Evolutionary conservation across 1,140 invertebrate genomes (phyloP), one percentile per base, ranked within the genome.

Genomic region (Piezodorus guildinii): DNA sequence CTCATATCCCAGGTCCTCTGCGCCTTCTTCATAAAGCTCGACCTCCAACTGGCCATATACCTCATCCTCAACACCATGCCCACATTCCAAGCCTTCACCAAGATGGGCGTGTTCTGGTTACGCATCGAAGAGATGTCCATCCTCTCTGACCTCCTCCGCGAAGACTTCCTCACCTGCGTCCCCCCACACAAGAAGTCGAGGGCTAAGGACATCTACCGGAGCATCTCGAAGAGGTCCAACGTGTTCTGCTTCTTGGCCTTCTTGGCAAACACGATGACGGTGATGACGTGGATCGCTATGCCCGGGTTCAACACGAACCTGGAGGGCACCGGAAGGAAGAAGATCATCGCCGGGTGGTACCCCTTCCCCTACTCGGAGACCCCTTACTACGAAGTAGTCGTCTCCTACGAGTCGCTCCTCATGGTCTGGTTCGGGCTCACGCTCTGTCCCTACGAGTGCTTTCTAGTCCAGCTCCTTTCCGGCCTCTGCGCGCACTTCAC

Each of bases 261-360:
- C 21, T 51, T 51, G 4, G 46, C 21, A n/a, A 51, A 51, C 46
- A 17, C 21, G n/a, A 17, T 21, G n/a, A 17, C n/a, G 4, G 46
- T 51, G 21, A 6, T 51, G n/a, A 21, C 21, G 6, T 51, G 46
- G 46, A 51, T 17, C 3, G 16, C 21, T 21, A 17, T 51, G 21
- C 46, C 46, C 6, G 46, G 16, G 3, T 17, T 51, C 46, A 12
- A 21, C 6, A 17, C 46, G 3, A 51, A 51, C 46, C n/a, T 51
- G 3, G 21, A 51, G n/a, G 46, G 21, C 12, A 51, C 46, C 3
- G 21, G 16, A 17, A 17, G n/a, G n/a, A 51, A 51, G n/a, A 51
- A 51, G 46, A 21, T 51, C n/a, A n/a, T 51, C 16, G 46, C 46
- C 12, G 46, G 46, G 3, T 60, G 59, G 59, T 60, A 60, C 4